Base-by-base conservation (phyloP, 2,797 vertebrate genomes). In the Selene dorsalis region DNA sequence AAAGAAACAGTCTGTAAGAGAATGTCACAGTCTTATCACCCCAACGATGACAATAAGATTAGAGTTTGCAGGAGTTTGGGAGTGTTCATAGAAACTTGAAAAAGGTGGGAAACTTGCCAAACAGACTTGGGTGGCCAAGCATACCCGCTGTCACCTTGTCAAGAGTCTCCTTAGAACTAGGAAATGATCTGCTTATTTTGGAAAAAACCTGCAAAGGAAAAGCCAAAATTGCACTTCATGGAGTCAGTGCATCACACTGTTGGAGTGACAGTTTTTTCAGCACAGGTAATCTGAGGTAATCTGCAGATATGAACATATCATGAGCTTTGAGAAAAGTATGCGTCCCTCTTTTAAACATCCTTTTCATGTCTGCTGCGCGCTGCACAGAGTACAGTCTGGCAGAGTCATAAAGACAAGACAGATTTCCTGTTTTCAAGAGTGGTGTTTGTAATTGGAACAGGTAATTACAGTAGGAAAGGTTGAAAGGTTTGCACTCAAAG, bases 381-480 rank as follows among this genome's bases (percentile, higher is more conserved):
- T 4, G 24, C 12, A 18, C 28, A 16, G 30, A 69, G 47, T 53
- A 32, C 35, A 74, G 69, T 61, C 73, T 61, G 45, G 2, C 12
- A 62, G 60, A 58, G 38, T 26, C 57, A 48, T 70, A 61, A 84
- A 43, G 70, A 66, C 77, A 73, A 68, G 73, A 80, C 8, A 26
- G 62, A 32, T 52, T 82, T 87, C 87, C 84, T 84, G 72, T 83
- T 72, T 80, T 73, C 35, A 58, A 48, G 14, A 53, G 48, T 13
- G 32, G 16, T 24, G 48, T 80, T 39, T 72, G 48, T 45, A 68
- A 73, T 53, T 82, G 47, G 9, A 72, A 77, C 43, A 45, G 76
- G 39, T 87, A 84, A 89, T 90, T 93, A 91, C 56, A 81, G 78
- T 28, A 47, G 47, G 41, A 66, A 28, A 6, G 64, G 65, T 48